Evolutionary conservation across 2,888 invertebrate genomes (phyloP).

Genomic region (Quadroppia sp.): DNA sequence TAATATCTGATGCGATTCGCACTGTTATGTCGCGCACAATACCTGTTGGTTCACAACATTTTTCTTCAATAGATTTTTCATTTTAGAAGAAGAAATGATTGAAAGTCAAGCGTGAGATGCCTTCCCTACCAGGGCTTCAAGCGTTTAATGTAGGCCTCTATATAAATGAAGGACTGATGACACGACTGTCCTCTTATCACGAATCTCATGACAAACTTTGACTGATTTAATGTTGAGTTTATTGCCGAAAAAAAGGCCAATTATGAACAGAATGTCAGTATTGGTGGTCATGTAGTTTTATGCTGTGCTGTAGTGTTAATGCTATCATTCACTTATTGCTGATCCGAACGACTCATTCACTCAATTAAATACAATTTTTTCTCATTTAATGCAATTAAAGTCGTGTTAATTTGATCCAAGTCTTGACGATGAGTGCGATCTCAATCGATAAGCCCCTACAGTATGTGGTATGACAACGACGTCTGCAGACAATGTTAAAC

Average conservation of each 20-base stretch:
- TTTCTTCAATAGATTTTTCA: not conserved
- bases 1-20: constrained; percentile 18
- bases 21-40: not conserved
- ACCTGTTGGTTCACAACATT: not conserved
- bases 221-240: not conserved
- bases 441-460: not conserved
- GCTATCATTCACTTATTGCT: not conserved
- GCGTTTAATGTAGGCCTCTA: constrained; percentile 22
- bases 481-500: not conserved
- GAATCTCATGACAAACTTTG: not conserved
- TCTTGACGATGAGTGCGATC: not conserved
- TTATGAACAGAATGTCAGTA: not conserved
- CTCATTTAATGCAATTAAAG: not conserved
- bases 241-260: not conserved
- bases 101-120: constrained; percentile 17
- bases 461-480: not conserved
- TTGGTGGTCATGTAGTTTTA: not conserved
- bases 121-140: not conserved
- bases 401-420: no score
- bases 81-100: constrained; percentile 9
- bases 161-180: not conserved
- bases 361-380: not conserved
- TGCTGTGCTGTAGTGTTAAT: not conserved
- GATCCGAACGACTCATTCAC: not conserved
- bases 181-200: constrained; percentile 22